Percentiles rank a stretch among this genome's conserved stretches.
These are phyloP conservation scores for Catharus minimus DNA, from an alignment of 2,113 vertebrate genomes.

Conservation along the genomic window DNA sequence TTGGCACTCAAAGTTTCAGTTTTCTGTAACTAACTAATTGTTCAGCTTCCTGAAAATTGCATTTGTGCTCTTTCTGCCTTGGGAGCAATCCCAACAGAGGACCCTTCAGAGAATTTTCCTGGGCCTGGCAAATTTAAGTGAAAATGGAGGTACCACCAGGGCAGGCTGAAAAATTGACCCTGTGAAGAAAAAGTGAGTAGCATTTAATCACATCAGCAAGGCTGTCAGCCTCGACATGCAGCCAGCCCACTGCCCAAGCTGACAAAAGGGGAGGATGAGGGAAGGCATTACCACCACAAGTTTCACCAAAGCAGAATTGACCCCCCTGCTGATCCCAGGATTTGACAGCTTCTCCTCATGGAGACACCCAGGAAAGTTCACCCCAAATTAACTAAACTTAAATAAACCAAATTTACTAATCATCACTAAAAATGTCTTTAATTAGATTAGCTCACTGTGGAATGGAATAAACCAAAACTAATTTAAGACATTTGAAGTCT, in stretches of 20 bases:
- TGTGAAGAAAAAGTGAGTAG: not conserved
- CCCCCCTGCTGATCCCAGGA: not conserved
- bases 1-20: not conserved
- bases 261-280: not conserved
- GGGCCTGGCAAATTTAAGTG: not conserved
- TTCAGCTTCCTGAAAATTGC: slow-evolving; percentile 24
- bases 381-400: not conserved
- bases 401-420: not conserved
- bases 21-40: slow-evolving; percentile 17
- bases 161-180: not conserved
- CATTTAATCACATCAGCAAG: not conserved
- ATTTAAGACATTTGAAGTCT: not conserved
- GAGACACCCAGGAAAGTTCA: not conserved
- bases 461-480: not conserved
- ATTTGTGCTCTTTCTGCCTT: not conserved
- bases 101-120: not conserved
- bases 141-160: not conserved
- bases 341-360: not conserved
- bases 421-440: not conserved
- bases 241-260: not conserved
- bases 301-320: not conserved
- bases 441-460: not conserved
- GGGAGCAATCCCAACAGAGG: not conserved
- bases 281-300: not conserved
- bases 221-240: fast-evolving